Base-by-base conservation (phyloP, 2,888 invertebrate species). In the Listrodromus nycthemerus region DNA sequence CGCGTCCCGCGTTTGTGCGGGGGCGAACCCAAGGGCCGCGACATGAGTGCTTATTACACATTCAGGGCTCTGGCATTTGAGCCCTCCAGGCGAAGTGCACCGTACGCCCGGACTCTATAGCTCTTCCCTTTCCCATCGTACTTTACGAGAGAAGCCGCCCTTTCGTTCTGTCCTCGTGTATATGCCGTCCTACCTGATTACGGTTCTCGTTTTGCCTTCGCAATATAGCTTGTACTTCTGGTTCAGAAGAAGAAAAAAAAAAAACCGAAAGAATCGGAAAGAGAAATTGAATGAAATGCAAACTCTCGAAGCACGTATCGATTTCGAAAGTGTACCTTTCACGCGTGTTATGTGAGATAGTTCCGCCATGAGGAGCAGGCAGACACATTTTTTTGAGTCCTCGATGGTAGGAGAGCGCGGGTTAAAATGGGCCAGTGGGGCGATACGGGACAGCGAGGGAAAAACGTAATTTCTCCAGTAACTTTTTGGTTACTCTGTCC, bases 1-100 rank as follows among this genome's bases (percentile, higher is more conserved):
- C 79, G 41, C 52, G 71, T 33, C 65, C 48, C 69, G 41, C 48
- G 37, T 19, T 52, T 33, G 76, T 41, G 76, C 50, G 48, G 61
- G 80, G 48, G 75, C 13, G 69, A 61, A 69, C 63, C 69, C 71
- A 80, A 80, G 83, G 73, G 82, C 80, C 74, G 76, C 80, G 74
- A 85, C 77, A 82, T 75, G 90, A 91, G 91, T 91, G 91, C 91
- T 91, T 90, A 91, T 91, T 91, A 91, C 91, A 91, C 91, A 91
- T 91, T 91, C 90, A 91, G 89, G 88, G 86, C 83, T 85, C 86
- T 86, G 88, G 89, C 86, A 89, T 89, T 88, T 86, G 87, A 87
- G 73, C 85, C 80, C 80, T 73, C 85, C 58, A 79, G 80, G 71
- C 80, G 73, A 81, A 87, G 85, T 85, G 85, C 82, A 79, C 41